A percentile compares a stretch with the other conserved stretches of the same genome.
These are phyloP conservation scores for Propithecus perrieri DNA, from an alignment of 2,797 vertebrate genomes.

Conservation along the genomic window DNA sequence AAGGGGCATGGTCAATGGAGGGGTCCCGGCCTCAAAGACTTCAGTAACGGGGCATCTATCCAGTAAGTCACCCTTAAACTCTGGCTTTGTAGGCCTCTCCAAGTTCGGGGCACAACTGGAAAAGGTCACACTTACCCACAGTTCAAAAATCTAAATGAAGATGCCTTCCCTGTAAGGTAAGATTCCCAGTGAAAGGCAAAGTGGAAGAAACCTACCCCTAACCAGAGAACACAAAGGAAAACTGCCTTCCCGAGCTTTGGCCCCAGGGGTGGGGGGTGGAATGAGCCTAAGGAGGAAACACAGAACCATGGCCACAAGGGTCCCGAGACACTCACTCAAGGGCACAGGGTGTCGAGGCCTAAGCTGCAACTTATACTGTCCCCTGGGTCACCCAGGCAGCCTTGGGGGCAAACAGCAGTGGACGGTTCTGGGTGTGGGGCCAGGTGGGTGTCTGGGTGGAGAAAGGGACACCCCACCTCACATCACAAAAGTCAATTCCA, in stretches of 20 bases:
- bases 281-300: too few species aligned
- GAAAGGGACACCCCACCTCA: not conserved
- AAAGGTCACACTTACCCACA: not conserved
- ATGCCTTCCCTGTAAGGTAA: not conserved
- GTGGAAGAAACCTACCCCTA: not conserved
- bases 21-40: not conserved
- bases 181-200: not conserved
- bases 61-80: not conserved
- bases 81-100: not conserved
- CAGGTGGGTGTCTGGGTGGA: not conserved
- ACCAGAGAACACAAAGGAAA: not conserved
- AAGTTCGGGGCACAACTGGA: not conserved
- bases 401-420: not conserved
- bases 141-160: not conserved
- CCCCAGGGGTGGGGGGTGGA: not conserved
- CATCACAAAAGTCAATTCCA: not conserved
- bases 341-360: not conserved
- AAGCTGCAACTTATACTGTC: not conserved
- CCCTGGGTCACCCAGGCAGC: not conserved
- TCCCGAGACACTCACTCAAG: not conserved
- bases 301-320: too few species aligned
- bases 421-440: not conserved
- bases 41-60: not conserved
- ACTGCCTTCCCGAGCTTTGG: not conserved
- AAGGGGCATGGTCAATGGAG: not conserved